A percentile compares a stretch with the other conserved stretches of the same genome.
These are phyloP conservation scores for Artibeus lituratus DNA, from an alignment of 2,797 vertebrate genomes.

Conservation along the genomic window DNA sequence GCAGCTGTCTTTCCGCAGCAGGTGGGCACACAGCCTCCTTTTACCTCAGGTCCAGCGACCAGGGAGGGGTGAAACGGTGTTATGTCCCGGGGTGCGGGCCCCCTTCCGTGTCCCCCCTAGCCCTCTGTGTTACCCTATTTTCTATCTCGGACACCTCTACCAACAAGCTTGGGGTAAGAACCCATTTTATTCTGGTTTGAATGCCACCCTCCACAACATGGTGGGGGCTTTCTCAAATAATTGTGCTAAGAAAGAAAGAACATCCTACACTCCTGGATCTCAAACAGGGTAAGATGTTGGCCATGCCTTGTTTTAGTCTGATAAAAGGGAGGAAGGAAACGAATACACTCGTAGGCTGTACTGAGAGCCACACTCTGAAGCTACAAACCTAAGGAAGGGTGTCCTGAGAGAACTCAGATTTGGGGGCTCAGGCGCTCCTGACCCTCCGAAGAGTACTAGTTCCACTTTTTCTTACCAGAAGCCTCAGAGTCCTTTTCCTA, in stretches of 20 bases:
- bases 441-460: background rate
- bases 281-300: background rate
- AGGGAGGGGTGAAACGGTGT: background rate
- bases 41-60: rapidly evolving
- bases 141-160: background rate
- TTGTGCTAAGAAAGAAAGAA: background rate
- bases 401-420: background rate
- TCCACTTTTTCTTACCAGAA: background rate
- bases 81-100: background rate
- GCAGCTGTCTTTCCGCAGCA: background rate
- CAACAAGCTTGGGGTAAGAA: background rate
- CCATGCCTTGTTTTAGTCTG: background rate
- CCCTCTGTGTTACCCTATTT: background rate
- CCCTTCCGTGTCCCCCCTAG: background rate
- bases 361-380: background rate
- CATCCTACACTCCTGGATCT: background rate
- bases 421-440: background rate
- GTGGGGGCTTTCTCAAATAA: background rate
- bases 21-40: no score
- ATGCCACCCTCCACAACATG: background rate
- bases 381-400: background rate
- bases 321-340: background rate
- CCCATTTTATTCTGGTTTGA: background rate
- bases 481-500: background rate
- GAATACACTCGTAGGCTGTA: background rate